Conservation (phyloP, 2,888 invertebrate species). For the Hesperia comma region DNA sequence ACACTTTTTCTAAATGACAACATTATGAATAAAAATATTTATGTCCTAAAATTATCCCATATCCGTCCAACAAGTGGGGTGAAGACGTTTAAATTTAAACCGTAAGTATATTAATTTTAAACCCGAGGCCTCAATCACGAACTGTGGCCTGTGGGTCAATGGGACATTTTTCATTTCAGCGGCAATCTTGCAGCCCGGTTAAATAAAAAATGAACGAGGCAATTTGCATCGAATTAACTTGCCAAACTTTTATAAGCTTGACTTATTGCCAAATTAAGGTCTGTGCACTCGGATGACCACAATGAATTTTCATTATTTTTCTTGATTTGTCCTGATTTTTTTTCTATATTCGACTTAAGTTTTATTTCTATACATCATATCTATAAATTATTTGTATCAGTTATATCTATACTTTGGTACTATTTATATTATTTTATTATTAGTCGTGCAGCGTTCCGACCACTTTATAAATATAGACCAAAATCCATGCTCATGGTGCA, state of each 20-base stretch:
- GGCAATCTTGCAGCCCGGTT: constrained; percentile 38
- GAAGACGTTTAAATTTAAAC: no score
- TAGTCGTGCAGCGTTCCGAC: no score
- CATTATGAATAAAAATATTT: neutral
- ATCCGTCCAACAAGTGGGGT: neutral
- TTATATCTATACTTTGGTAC: no score
- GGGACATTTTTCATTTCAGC: constrained; percentile 23
- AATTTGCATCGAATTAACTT: constrained; percentile 72
- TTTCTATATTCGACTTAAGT: no score
- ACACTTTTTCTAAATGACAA: no score
- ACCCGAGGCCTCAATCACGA: constrained; percentile 24
- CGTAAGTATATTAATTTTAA: constrained; percentile 10
- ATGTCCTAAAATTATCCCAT: neutral
- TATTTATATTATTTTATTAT: no score
- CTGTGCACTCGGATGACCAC: constrained; percentile 4
- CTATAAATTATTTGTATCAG: no score
- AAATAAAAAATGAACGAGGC: constrained; percentile 45
- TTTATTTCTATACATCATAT: no score
- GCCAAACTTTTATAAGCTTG: constrained; percentile 44
- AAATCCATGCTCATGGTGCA: no score
- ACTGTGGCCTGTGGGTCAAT: constrained; percentile 25
- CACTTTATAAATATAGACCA: no score
- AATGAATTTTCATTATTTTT: neutral
- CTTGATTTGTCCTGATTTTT: no score
- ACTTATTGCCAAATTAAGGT: constrained; percentile 62